Evolutionary conservation across 2,113 vertebrate genomes (phyloP).

Genomic region (Triplophysa siluroides): DNA sequence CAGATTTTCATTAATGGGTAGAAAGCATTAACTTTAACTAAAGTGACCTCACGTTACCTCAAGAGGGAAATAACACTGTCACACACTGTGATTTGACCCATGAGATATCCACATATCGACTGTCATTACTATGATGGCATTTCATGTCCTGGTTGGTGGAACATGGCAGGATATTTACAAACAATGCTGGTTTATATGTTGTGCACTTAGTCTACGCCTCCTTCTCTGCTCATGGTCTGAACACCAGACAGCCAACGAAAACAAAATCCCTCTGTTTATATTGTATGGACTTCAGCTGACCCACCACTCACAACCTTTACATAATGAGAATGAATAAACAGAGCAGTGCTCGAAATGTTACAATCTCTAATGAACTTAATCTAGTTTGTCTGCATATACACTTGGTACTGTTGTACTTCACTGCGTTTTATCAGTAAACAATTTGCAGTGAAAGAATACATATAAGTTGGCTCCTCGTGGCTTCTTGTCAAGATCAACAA

Average conservation of each 20-base stretch:
- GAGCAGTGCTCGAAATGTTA: background rate
- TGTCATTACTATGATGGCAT: constrained; percentile 1
- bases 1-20: constrained; percentile 2
- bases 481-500: constrained; percentile 58
- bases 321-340: constrained; percentile 24
- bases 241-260: constrained; percentile 10
- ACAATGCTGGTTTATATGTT: constrained; percentile 24
- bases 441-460: constrained; percentile 39
- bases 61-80: background rate
- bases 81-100: background rate
- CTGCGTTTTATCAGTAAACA: constrained; percentile 35
- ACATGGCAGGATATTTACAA: background rate
- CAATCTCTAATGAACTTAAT: background rate
- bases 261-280: constrained; percentile 27
- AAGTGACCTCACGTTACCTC: constrained; percentile 12
- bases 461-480: constrained; percentile 49
- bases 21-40: constrained; percentile 23
- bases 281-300: constrained; percentile 30
- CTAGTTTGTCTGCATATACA: constrained; percentile 7
- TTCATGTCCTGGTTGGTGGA: background rate
- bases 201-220: constrained; percentile 1
- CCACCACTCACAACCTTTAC: constrained; percentile 6
- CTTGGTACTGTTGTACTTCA: constrained; percentile 1
- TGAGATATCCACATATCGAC: background rate
- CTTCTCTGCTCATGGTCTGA: background rate